A percentile compares a stretch with the other conserved stretches of the same genome.
phyloP scores from a whole-genome alignment of 2,797 vertebrate genomes.

The Aselliscus stoliczkanus region DNA sequence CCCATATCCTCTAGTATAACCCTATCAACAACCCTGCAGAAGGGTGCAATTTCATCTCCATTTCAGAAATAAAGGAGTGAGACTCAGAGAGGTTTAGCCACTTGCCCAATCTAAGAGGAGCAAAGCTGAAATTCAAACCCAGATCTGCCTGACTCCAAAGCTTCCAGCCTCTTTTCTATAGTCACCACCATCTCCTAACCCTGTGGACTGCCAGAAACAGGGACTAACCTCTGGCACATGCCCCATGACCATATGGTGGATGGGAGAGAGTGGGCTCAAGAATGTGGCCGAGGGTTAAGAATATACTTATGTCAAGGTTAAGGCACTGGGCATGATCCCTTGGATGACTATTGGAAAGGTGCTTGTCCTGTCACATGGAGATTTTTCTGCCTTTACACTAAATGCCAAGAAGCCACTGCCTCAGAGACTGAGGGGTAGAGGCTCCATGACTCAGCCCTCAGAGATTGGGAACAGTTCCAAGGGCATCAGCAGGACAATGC shows the following conservation, averaged over 20 bases:
- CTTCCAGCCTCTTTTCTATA: neutral
- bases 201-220: neutral
- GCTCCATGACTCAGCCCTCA: neutral
- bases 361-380: neutral
- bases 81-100: neutral
- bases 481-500: neutral
- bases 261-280: neutral
- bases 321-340: neutral
- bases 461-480: neutral
- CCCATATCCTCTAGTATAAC: neutral
- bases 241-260: neutral
- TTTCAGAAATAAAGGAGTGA: neutral
- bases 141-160: neutral
- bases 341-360: neutral
- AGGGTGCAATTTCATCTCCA: neutral
- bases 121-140: neutral
- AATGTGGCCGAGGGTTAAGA: neutral
- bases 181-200: neutral
- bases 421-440: neutral
- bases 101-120: neutral
- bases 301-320: neutral
- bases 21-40: neutral
- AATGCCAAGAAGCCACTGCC: neutral
- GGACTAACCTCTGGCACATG: neutral
- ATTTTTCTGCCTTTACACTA: neutral